These are phyloP conservation scores for Bos javanicus DNA, from an alignment of 2,113 vertebrate genomes.

Conservation along the genomic window DNA sequence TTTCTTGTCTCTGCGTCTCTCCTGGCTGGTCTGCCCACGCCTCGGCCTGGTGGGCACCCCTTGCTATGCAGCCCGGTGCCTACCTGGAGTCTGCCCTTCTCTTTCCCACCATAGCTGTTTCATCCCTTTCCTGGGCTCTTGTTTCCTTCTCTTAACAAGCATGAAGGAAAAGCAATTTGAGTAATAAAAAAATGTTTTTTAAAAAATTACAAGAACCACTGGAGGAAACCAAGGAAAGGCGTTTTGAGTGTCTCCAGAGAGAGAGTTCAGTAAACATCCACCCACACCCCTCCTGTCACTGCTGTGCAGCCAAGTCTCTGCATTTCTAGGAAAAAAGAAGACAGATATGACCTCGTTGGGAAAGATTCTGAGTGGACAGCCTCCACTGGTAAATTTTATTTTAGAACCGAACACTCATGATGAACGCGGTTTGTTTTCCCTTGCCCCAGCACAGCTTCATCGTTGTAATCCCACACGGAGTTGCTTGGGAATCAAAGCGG, in stretches of 20 bases:
- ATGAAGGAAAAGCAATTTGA: background rate
- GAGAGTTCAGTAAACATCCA: background rate
- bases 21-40: rapidly evolving
- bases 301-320: background rate
- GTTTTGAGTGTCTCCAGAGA: background rate
- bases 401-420: background rate
- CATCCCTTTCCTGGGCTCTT: background rate
- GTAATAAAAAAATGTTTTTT: background rate
- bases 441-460: background rate
- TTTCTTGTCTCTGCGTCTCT: too few species aligned
- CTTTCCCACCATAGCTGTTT: too few species aligned
- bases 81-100: too few species aligned
- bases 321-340: constrained; percentile 3
- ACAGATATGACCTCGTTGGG: background rate
- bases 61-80: rapidly evolving
- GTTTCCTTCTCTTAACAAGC: background rate
- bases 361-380: background rate
- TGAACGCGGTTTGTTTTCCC: background rate
- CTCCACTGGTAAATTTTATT: background rate
- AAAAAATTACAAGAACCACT: background rate
- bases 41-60: too few species aligned
- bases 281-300: background rate
- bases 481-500: background rate
- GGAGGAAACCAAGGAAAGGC: background rate
- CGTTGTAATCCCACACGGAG: background rate